Conservation (phyloP, 1,140 invertebrate species). For the Agrilus planipennis region DNA sequence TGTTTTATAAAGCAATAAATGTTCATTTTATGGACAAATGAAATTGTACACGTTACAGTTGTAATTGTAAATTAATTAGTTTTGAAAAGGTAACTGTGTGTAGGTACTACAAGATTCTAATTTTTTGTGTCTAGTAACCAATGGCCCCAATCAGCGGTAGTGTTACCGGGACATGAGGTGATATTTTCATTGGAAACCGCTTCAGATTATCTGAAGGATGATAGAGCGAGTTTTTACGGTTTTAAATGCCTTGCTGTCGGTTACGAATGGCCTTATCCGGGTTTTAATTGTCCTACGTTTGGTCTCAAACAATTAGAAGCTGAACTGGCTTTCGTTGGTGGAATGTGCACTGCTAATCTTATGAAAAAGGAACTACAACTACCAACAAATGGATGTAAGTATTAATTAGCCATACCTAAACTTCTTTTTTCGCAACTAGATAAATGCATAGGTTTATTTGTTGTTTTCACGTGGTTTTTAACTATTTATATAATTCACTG, state of each 20-base stretch:
- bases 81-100: background rate
- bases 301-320: conserved; percentile 73
- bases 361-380: conserved; percentile 76
- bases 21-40: too few species aligned
- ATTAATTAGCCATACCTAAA: too few species aligned
- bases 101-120: background rate
- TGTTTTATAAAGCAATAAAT: too few species aligned
- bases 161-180: conserved; percentile 89
- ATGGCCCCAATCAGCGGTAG: conserved; percentile 78
- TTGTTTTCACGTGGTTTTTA: too few species aligned
- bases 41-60: too few species aligned
- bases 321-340: conserved; percentile 81
- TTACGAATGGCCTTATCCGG: conserved; percentile 64
- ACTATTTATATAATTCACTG: too few species aligned
- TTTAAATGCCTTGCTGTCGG: conserved; percentile 88
- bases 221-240: conserved; percentile 71
- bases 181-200: conserved; percentile 92
- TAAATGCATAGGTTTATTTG: too few species aligned
- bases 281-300: conserved; percentile 22
- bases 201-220: conserved; percentile 89
- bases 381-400: conserved; percentile 49
- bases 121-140: conserved; percentile 43
- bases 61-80: too few species aligned
- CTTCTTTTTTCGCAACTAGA: too few species aligned
- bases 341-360: conserved; percentile 77